These are phyloP conservation scores for Alethe castanea DNA, from an alignment of 2,113 vertebrate species.

Conservation along the genomic window DNA sequence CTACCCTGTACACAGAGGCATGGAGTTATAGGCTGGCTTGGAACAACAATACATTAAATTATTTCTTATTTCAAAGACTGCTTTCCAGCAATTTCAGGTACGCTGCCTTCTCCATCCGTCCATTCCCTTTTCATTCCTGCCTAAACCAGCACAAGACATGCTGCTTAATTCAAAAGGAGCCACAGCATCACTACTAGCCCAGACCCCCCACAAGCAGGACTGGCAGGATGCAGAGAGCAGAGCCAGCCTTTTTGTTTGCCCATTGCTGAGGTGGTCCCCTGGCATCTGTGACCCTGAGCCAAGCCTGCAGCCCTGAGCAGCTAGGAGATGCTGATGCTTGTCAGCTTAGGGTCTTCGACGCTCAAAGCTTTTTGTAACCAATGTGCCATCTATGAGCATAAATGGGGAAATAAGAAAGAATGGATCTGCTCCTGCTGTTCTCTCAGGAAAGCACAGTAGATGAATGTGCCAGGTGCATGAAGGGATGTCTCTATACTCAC, in stretches of 20 bases:
- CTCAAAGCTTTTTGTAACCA: background rate
- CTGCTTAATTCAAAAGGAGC: background rate
- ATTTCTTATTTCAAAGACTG: background rate
- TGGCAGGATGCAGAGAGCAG: background rate
- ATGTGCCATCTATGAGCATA: background rate
- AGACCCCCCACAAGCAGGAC: rapidly evolving
- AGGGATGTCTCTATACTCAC: background rate
- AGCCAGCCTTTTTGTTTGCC: background rate
- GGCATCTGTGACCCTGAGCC: background rate
- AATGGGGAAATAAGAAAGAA: background rate
- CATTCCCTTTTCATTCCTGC: background rate
- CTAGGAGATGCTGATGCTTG: background rate
- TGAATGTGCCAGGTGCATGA: background rate
- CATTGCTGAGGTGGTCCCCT: background rate
- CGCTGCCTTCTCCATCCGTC: rapidly evolving
- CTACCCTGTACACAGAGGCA: background rate
- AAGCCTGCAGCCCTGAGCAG: background rate
- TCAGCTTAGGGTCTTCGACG: background rate
- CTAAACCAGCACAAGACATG: background rate
- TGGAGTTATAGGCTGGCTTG: background rate
- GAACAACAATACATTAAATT: background rate
- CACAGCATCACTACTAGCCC: background rate
- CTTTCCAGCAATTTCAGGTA: background rate
- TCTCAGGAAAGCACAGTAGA: background rate
- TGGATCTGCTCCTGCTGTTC: background rate